Percentiles rank a stretch among this genome's conserved stretches.
Conservation (phyloP, 2,113 vertebrate species). For the Polypterus senegalus region DNA sequence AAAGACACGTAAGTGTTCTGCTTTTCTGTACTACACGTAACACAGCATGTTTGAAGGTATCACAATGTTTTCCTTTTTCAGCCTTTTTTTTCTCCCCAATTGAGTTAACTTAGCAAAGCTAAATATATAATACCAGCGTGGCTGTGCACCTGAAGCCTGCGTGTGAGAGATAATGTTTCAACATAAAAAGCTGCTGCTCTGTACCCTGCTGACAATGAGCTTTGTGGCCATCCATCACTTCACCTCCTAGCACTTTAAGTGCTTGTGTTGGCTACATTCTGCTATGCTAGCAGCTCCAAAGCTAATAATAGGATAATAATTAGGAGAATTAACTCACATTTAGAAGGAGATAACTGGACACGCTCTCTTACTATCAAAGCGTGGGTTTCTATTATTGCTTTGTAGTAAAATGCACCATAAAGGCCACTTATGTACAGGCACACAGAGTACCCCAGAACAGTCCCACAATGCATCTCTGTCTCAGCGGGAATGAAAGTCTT, state of each 20-base stretch:
- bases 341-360: too few species aligned
- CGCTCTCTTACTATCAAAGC: too few species aligned
- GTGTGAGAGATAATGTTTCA: conserved; percentile 28
- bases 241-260: conserved; percentile 26
- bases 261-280: conserved; percentile 28
- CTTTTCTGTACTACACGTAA: conserved; percentile 4
- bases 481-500: too few species aligned
- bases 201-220: conserved; percentile 12
- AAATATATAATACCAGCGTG: background rate
- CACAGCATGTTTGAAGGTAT: too few species aligned
- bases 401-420: too few species aligned
- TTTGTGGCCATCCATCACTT: conserved; percentile 29
- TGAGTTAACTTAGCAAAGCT: conserved; percentile 24
- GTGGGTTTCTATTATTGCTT: too few species aligned
- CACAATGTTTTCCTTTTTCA: conserved; percentile 5
- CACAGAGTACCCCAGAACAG: too few species aligned
- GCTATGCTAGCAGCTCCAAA: conserved; percentile 25
- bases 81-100: conserved; percentile 33
- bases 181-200: conserved; percentile 7
- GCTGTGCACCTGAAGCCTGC: conserved; percentile 14
- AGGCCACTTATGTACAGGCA: too few species aligned
- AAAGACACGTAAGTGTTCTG: background rate
- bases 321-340: conserved; percentile 2
- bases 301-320: conserved; percentile 14
- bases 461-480: too few species aligned